Base-by-base conservation (phyloP, 2,888 invertebrate species). In the Willowsia nigromaculata region DNA sequence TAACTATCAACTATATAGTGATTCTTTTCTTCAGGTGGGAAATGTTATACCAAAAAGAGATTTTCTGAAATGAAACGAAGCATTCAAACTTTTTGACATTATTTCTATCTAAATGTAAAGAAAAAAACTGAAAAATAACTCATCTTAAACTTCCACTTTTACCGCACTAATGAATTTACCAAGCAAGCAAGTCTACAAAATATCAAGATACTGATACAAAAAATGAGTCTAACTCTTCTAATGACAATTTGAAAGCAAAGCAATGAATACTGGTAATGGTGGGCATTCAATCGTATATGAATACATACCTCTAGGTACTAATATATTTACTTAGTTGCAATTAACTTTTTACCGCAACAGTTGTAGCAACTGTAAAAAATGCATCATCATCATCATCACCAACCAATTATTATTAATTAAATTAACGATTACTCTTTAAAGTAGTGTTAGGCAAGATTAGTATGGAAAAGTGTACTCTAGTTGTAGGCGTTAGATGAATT, bases 241-340 rank as follows among this genome's bases (percentile, higher is more conserved):
- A 30, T 76, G 85, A 85, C 85, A 85, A 62, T 85, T 85, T 40
- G n/a, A 76, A 76, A 80, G 3, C 37, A 86, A 80, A 33, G 40
- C 68, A 82, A 84, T 82, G 62, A 88, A 81, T 88, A 88, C 88
- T 65, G 88, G 88, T 88, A 88, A 40, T 40, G 83, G 62, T 83
- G 78, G 50, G 78, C 50, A 83, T 88, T 88, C 83, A 78, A 43
- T 50, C 37, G 43, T 40, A 22, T 22, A 71, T 59, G 4, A 27
- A 59, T 13, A 59, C 13, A n/a, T 27, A 15, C 2, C 27, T 59
- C 4, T 59, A 59, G 59, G 59, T 59, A 59, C 30, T 59, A 59
- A 3, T 30, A 15, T 59, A 59, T 59, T 59, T 59, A 59, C 1
- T 59, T 59, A 53, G 18, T n/a, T 53, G 25, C 27, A n/a, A n/a